Base-by-base conservation (phyloP, 2,113 vertebrate species). In the Centrocercus urophasianus region DNA sequence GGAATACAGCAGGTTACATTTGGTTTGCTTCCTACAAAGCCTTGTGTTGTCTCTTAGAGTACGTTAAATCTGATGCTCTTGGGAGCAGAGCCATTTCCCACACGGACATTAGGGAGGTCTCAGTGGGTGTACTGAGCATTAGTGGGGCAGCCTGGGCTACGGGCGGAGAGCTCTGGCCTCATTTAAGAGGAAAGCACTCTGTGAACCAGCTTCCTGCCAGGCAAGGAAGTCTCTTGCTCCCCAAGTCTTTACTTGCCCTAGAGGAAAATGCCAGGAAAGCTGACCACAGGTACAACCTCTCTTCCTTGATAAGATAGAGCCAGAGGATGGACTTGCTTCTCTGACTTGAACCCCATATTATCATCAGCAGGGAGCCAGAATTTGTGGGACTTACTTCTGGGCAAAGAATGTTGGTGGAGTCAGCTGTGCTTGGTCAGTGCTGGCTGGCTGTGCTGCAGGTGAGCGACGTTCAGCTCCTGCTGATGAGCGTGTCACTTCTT, bases 311-410 rank as follows among this genome's bases (percentile, higher is more conserved):
- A 38, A 40, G 54, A 43, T 6, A 52, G 52, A 28, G 54, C 43
- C 10, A 57, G 52, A 24, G 32, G 15, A 34, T 8, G 63, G 27
- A 9, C 10, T 25, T 79, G 27, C 34, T 91, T 80, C 47, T 87
- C 32, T 76, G 27, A 24, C 34, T 27, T 64, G 18, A 47, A 24
- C 34, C 38, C 15, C 28, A n/a, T 12, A 42, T 32, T 32, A 71
- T 56, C 64, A 32, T 11, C 43, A 63, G 43, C 13, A 83, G 22
- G 13, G 22, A 86, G 85, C 15, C 48, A 48, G 36, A 22, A 60
- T 32, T 70, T 76, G 22, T 79, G 40, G 27, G 40, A 42, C 95
- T 97, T 96, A 97, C 97, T 93, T 97, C 83, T 96, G 84, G 11
- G 74, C 6, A 11, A 92, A 93, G 77, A 64, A 84, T 32, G 57